These are phyloP conservation scores for Tricholauxania praeusta DNA, from an alignment of 2,888 invertebrate genomes.

Conservation along the genomic window DNA sequence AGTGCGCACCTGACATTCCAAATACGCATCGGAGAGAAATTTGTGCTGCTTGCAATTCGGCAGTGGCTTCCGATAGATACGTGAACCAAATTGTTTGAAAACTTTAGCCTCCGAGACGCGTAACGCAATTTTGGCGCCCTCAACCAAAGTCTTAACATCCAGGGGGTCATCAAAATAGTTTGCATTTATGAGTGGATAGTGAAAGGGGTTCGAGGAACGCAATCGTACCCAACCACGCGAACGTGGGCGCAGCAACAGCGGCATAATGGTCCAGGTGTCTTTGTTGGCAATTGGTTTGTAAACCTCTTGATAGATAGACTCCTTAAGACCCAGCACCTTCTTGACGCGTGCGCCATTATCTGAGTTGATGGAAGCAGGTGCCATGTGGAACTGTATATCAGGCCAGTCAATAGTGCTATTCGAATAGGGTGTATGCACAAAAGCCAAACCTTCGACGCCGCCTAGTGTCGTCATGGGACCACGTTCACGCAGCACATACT, in stretches of 20 bases:
- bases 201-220: slow-evolving; percentile 84
- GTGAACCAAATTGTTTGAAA: slow-evolving; percentile 84
- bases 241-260: slow-evolving; percentile 82
- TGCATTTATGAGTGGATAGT: slow-evolving; percentile 89
- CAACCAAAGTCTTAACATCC: slow-evolving; percentile 84
- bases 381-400: slow-evolving; percentile 93
- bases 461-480: slow-evolving; percentile 91
- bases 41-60: slow-evolving; percentile 81
- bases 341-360: slow-evolving; percentile 81
- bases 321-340: slow-evolving; percentile 84
- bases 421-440: slow-evolving; percentile 86
- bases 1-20: slow-evolving; percentile 88
- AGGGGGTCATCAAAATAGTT: slow-evolving; percentile 87
- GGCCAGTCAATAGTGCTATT: slow-evolving; percentile 84
- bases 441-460: slow-evolving; percentile 89
- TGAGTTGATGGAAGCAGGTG: slow-evolving; percentile 87
- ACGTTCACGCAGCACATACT: slow-evolving; percentile 81
- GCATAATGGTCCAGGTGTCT: slow-evolving; percentile 84
- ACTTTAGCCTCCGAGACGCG: slow-evolving; percentile 80
- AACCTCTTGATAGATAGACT: slow-evolving; percentile 82
- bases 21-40: slow-evolving; percentile 84
- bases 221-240: slow-evolving; percentile 84
- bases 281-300: slow-evolving; percentile 84
- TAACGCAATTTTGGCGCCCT: slow-evolving; percentile 83
- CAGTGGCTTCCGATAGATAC: slow-evolving; percentile 79